These are phyloP conservation scores for Procambarus clarkii DNA, from an alignment of 1,140 invertebrate genomes.

Conservation along the genomic window DNA sequence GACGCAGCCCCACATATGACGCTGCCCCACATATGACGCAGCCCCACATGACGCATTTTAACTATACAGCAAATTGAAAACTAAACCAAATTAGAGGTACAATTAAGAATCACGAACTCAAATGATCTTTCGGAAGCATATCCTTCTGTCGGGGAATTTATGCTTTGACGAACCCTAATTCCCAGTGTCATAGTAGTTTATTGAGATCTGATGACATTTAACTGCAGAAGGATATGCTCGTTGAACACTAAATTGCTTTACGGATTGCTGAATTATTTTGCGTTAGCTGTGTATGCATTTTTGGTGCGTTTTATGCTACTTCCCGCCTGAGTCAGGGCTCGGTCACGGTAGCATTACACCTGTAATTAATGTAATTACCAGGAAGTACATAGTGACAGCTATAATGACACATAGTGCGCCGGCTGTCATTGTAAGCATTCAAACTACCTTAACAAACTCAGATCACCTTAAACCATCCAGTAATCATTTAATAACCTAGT, in stretches of 20 bases:
- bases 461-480: no score
- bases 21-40: no score
- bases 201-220: constrained; percentile 46
- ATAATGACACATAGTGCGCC: background rate
- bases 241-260: constrained; percentile 4
- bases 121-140: constrained; percentile 39
- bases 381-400: constrained; percentile 22
- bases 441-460: no score
- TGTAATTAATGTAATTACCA: background rate
- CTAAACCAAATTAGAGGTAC: constrained; percentile 5
- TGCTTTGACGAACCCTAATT: constrained; percentile 46
- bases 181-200: constrained; percentile 32
- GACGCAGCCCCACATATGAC: no score
- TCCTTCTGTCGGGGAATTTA: constrained; percentile 26
- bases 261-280: constrained; percentile 25
- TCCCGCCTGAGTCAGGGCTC: constrained; percentile 30
- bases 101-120: constrained; percentile 37
- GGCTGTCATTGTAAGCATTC: no score
- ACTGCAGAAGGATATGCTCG: constrained; percentile 20
- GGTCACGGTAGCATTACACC: background rate
- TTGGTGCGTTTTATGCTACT: constrained; percentile 21
- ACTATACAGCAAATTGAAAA: constrained; percentile 19
- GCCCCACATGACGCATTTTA: constrained; percentile 5
- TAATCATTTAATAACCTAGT: no score
- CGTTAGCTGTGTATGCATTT: background rate